A percentile compares a stretch with the other conserved stretches of the same genome.
Evolutionary conservation across 1,140 invertebrate species (phyloP).

Genomic region (Leptoteleia sp.): DNA sequence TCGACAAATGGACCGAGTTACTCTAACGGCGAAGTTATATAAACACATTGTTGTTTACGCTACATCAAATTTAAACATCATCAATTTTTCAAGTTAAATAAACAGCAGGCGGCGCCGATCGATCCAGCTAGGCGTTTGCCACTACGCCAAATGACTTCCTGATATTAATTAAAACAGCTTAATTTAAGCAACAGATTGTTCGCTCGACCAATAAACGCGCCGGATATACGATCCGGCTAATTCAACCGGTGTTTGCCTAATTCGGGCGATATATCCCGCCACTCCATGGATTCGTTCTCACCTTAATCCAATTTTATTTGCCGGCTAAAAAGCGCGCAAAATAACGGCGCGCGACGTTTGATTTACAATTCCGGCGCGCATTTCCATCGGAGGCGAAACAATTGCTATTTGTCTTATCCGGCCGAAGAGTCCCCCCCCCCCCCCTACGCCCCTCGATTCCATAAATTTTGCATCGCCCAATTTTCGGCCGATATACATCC

Average conservation of each 20-base stretch:
- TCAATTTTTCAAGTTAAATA: conserved; percentile 20
- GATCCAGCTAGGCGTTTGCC: conserved; percentile 19
- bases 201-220: conserved; percentile 38
- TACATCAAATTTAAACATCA: conserved; percentile 2
- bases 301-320: conserved; percentile 53
- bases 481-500: conserved; percentile 37
- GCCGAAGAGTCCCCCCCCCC: conserved; percentile 34
- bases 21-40: background rate
- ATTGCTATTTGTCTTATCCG: conserved; percentile 49
- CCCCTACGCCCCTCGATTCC: no score
- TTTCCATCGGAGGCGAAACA: conserved; percentile 40
- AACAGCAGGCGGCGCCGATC: background rate
- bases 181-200: conserved; percentile 57
- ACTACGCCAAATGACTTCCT: conserved; percentile 13
- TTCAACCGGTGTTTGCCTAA: conserved; percentile 47
- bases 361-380: conserved; percentile 12
- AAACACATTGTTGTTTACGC: conserved; percentile 1
- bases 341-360: conserved; percentile 29
- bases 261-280: conserved; percentile 37
- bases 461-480: conserved; percentile 50
- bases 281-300: conserved; percentile 14
- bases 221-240: conserved; percentile 46
- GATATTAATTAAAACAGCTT: conserved; percentile 49
- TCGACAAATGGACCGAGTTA: conserved; percentile 7
- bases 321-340: conserved; percentile 25